Conservation (phyloP, 92 coral and sea anemone genomes). For the Epizoanthus ramosus region DNA sequence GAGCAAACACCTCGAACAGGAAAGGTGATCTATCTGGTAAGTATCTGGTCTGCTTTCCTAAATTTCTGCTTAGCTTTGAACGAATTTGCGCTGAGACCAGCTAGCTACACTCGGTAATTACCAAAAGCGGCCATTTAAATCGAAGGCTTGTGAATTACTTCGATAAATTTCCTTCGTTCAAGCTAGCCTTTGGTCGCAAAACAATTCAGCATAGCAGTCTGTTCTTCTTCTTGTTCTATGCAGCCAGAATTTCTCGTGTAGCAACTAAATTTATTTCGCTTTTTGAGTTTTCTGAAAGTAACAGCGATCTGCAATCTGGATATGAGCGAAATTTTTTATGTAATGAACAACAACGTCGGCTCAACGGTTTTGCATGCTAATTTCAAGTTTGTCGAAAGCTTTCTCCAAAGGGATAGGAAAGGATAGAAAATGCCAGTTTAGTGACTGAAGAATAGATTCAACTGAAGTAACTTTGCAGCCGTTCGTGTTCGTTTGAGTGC, state of each 20-base stretch:
- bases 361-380: neutral
- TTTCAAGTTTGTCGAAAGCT: no score
- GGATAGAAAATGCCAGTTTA: neutral
- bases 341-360: no score
- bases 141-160: constrained; percentile 4
- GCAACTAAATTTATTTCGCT: no score
- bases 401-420: no score
- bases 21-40: constrained; percentile 13
- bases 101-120: neutral
- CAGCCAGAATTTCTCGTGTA: no score
- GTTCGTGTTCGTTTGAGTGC: neutral
- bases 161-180: neutral
- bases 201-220: neutral
- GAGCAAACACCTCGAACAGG: constrained; percentile 25
- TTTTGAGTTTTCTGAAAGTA: no score
- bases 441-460: neutral
- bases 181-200: neutral
- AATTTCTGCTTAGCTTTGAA: neutral
- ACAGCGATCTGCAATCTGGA: no score
- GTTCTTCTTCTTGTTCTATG: neutral
- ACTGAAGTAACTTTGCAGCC: neutral
- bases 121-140: constrained; percentile 27
- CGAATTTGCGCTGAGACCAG: neutral
- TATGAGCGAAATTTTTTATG: no score
- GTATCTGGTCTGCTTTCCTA: neutral